These are phyloP conservation scores for Epicampocera succincta DNA, from an alignment of 2,888 invertebrate species.

Conservation along the genomic window DNA sequence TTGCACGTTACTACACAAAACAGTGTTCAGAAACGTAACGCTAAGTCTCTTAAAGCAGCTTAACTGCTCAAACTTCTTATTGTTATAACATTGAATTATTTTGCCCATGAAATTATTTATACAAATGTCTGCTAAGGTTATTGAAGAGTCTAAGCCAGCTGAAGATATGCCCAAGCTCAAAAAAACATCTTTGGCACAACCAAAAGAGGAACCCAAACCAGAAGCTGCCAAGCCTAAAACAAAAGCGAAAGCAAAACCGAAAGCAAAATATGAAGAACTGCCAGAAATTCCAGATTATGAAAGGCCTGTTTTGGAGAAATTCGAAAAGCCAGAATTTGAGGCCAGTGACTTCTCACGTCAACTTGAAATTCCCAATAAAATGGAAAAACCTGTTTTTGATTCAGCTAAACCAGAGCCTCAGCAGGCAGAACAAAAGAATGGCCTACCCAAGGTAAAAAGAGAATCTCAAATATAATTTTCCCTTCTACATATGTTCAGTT, in stretches of 20 bases:
- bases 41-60: too few species aligned
- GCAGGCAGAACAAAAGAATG: conserved; percentile 75
- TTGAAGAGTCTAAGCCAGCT: conserved; percentile 76
- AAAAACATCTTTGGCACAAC: conserved; percentile 76
- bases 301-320: conserved; percentile 87
- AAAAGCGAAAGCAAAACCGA: conserved; percentile 76
- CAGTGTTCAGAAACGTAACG: too few species aligned
- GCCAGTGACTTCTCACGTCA: conserved; percentile 81
- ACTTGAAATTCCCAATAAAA: conserved; percentile 78
- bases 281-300: conserved; percentile 89
- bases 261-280: conserved; percentile 84
- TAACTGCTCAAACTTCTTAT: too few species aligned
- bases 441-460: conserved; percentile 77
- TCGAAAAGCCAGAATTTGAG: conserved; percentile 84
- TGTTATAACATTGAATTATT: neutral
- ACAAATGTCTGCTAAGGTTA: conserved; percentile 71
- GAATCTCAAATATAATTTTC: neutral
- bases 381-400: conserved; percentile 77
- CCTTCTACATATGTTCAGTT: neutral
- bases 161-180: conserved; percentile 80
- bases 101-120: conserved; percentile 2
- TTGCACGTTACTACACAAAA: neutral
- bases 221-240: conserved; percentile 76
- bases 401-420: conserved; percentile 74
- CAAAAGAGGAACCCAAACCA: conserved; percentile 78